Evolutionary conservation across 2,113 vertebrate species (phyloP).

Genomic region (Uria lomvia): DNA sequence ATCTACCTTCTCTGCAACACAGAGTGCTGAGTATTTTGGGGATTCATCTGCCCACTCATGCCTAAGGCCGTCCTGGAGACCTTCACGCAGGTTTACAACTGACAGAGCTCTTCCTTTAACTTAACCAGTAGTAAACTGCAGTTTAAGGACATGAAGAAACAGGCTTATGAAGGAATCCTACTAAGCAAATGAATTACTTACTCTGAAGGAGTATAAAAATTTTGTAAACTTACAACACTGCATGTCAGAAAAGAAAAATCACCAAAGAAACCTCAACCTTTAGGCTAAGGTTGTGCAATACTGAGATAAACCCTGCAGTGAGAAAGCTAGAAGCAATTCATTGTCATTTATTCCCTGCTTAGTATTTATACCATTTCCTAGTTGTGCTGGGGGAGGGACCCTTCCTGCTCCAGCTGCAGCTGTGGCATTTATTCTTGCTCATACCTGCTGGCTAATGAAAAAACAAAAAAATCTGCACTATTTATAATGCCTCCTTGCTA

Average conservation of each 20-base stretch:
- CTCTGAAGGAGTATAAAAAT: background rate
- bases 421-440: background rate
- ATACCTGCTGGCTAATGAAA: conserved; percentile 37
- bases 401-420: background rate
- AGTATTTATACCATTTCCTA: conserved; percentile 28
- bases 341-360: conserved; percentile 27
- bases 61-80: background rate
- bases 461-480: background rate
- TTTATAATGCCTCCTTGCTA: conserved; percentile 8
- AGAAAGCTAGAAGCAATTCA: conserved; percentile 34
- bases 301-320: conserved; percentile 26
- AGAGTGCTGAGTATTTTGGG: background rate
- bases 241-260: conserved; percentile 18
- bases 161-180: background rate
- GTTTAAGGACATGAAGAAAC: background rate
- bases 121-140: background rate
- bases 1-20: background rate
- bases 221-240: background rate
- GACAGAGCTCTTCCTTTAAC: background rate
- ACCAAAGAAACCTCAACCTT: conserved; percentile 48
- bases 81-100: background rate
- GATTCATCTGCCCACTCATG: background rate
- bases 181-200: background rate
- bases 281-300: conserved; percentile 49
- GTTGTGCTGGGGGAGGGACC: background rate